These are phyloP conservation scores for Nomada ruficornis DNA, from an alignment of 2,888 invertebrate species.

Conservation along the genomic window DNA sequence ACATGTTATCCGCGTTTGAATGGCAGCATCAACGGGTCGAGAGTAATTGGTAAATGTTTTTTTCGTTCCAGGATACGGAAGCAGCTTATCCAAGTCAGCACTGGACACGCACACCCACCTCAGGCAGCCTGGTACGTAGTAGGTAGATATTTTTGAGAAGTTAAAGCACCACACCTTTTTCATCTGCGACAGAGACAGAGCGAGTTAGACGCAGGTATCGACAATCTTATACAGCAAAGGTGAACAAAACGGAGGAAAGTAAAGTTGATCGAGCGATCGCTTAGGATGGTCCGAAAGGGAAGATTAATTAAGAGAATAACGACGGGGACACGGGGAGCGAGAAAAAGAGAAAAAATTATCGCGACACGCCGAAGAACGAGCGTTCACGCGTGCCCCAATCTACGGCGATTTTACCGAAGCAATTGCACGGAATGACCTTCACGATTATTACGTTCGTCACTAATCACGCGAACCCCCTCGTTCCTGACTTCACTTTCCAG, in stretches of 20 bases:
- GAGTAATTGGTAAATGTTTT: conserved; percentile 51
- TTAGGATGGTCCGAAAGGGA: not conserved
- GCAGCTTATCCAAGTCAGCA: conserved; percentile 94
- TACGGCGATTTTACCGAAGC: conserved; percentile 67
- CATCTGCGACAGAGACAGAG: not conserved
- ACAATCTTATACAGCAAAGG: too few species aligned
- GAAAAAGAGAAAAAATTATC: conserved; percentile 25
- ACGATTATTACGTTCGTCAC: conserved; percentile 75
- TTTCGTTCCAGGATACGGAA: conserved; percentile 91
- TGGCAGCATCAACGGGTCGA: not conserved
- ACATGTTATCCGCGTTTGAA: not conserved
- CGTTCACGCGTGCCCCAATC: conserved; percentile 51
- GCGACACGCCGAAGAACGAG: conserved; percentile 8
- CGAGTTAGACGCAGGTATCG: not conserved
- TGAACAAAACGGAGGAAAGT: not conserved
- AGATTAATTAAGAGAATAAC: conserved; percentile 25
- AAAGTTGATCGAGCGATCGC: too few species aligned
- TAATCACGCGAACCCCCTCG: conserved; percentile 74
- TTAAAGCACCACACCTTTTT: conserved; percentile 68
- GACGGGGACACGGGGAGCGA: not conserved
- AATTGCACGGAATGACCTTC: conserved; percentile 74
- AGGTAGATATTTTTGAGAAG: conserved; percentile 80
- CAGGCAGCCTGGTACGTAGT: conserved; percentile 92
- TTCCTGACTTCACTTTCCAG: conserved; percentile 52
- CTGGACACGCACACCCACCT: conserved; percentile 95